Percentiles rank a stretch among this genome's conserved stretches.
These are phyloP conservation scores for Microplitis deprimator DNA, from an alignment of 2,888 invertebrate species.

Conservation along the genomic window DNA sequence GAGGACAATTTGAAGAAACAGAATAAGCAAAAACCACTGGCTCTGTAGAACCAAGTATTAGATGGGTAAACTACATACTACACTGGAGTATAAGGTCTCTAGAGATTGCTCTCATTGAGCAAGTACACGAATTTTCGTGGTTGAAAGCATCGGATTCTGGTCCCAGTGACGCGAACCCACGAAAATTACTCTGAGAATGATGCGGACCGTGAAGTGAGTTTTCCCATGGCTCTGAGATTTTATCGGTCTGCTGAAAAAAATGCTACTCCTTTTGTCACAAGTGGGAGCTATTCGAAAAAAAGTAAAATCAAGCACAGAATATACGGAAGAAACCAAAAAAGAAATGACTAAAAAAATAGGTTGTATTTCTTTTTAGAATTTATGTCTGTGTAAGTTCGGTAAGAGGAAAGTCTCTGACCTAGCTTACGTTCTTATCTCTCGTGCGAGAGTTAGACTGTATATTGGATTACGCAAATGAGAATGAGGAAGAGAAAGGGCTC, in stretches of 20 bases:
- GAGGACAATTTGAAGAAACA: background rate
- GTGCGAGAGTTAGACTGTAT: constrained; percentile 9
- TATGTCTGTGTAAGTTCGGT: background rate
- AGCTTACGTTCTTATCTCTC: background rate
- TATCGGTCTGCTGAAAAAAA: background rate
- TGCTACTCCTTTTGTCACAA: background rate
- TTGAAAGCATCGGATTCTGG: constrained; percentile 10
- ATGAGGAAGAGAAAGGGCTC: background rate
- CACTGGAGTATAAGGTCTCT: constrained; percentile 5
- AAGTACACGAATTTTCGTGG: constrained; percentile 18
- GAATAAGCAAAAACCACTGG: background rate
- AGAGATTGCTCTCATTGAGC: constrained; percentile 30
- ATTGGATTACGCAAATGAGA: constrained; percentile 21
- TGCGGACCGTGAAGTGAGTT: constrained; percentile 23
- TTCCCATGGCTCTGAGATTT: background rate
- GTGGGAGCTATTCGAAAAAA: no score
- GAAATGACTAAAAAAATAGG: background rate
- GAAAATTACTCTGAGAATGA: constrained; percentile 27
- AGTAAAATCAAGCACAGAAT: background rate
- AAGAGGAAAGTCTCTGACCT: background rate
- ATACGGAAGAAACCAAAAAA: background rate
- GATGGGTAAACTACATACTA: background rate
- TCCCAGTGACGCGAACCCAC: background rate
- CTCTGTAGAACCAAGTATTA: no score
- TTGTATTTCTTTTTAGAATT: constrained; percentile 3